Base-by-base conservation (phyloP, 2,797 vertebrate species). In the Otus scops region DNA sequence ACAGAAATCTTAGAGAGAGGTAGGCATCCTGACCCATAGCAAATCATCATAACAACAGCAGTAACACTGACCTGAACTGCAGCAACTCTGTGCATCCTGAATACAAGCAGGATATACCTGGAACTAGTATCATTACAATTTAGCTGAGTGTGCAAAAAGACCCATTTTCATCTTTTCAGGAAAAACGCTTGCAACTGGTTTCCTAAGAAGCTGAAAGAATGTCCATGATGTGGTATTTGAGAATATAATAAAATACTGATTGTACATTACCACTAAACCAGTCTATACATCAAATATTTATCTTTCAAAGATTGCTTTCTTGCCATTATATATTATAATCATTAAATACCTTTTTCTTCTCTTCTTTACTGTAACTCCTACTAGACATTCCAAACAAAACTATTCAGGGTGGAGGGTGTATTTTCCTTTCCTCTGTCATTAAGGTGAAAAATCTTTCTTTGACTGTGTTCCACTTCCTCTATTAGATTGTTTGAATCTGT, bases 401-500 rank as follows among this genome's bases (percentile, higher is more conserved):
- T 94, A 36, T 91, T 96, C 91, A 91, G 94, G 54, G 41, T 32
- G 65, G 45, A 94, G 83, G 68, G 45, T 82, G 70, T 32, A 91
- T 93, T 93, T 81, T 76, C 56, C 60, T 85, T 91, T 88, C 71
- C 86, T 96, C 95, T 97, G 77, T 95, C 93, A 64, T 67, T 74
- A 87, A 41, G 30, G 23, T 60, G 74, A 23, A 13, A 92, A 88
- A 57, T 77, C 61, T 73, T 88, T 84, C 53, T 88, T 88, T 70
- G 32, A 45, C 88, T 43, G 28, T 73, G 48, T 95, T 95, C 92
- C 78, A 87, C 94, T 97, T 97, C 91, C 95, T 96, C 74, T 95
- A 77, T 96, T 96, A 97, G 97, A 96, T 89, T 96, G 94, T 97
- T 97, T 70, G 22, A 91, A 92, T 96, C 87, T 86, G 85, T 95